phyloP scores from a whole-genome alignment of 2,888 invertebrate species.

The Papilio demoleus region DNA sequence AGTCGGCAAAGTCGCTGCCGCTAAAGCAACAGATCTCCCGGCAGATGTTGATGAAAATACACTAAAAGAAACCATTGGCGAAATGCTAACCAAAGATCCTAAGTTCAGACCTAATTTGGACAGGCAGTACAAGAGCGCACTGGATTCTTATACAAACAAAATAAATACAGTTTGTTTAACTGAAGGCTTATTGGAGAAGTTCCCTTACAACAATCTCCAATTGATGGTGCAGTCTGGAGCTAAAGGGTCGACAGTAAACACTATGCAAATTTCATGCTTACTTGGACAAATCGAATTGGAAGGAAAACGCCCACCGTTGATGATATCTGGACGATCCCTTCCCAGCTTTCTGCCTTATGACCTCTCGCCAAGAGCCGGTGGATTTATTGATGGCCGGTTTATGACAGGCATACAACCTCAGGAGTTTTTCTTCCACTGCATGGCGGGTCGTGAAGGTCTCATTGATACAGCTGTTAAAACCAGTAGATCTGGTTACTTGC shows the following conservation, averaged over 20 bases:
- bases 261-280: conserved; percentile 99
- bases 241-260: conserved; percentile 98
- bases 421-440: conserved; percentile 99
- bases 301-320: conserved; percentile 97
- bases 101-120: conserved; percentile 92
- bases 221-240: conserved; percentile 99
- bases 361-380: conserved; percentile 95
- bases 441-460: conserved; percentile 99
- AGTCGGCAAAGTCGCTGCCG: conserved; percentile 85
- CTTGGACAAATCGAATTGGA: conserved; percentile 99
- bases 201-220: conserved; percentile 98
- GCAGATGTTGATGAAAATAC: conserved; percentile 82
- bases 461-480: conserved; percentile 99
- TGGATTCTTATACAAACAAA: conserved; percentile 94
- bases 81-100: conserved; percentile 87
- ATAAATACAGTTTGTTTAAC: conserved; percentile 95
- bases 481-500: conserved; percentile 98
- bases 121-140: conserved; percentile 90
- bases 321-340: conserved; percentile 95
- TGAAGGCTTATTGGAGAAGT: conserved; percentile 91
- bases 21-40: conserved; percentile 88
- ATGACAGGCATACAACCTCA: conserved; percentile 99
- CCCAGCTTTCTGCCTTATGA: conserved; percentile 97
- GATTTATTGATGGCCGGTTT: conserved; percentile 98
- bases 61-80: conserved; percentile 87